These are phyloP conservation scores for Hemicentrotus pulcherrimus DNA, from an alignment of 35 echinoderm and acorn worm species.

Conservation along the genomic window DNA sequence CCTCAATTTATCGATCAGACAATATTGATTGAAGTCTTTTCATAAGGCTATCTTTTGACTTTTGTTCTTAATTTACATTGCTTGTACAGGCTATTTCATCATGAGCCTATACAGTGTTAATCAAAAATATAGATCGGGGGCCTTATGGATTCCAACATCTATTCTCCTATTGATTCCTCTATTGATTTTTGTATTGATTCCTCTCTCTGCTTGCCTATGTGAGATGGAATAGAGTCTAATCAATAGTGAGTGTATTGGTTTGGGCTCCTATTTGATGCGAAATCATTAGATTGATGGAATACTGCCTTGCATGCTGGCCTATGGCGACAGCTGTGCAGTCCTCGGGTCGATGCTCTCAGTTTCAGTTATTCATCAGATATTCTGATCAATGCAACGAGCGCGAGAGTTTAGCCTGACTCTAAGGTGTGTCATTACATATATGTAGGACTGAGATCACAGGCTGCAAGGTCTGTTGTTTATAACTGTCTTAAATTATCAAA, in stretches of 20 bases:
- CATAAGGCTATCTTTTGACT: neutral
- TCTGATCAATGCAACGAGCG: neutral
- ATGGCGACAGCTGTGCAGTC: neutral
- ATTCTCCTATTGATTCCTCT: neutral
- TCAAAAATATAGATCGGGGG: neutral
- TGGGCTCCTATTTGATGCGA: neutral
- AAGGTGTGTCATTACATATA: neutral
- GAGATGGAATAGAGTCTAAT: neutral
- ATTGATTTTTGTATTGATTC: constrained; percentile 3
- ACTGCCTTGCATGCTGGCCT: neutral
- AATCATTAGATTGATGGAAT: neutral
- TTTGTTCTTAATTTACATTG: neutral
- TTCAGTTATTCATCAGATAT: neutral
- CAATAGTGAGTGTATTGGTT: neutral
- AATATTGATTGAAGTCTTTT: neutral
- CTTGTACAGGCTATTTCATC: neutral
- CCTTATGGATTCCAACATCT: neutral
- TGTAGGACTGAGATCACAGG: neutral
- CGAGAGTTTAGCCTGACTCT: neutral
- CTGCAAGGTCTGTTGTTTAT: neutral
- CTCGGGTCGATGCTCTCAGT: neutral
- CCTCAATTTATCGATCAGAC: neutral
- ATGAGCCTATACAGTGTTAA: neutral
- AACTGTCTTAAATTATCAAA: too few species aligned
- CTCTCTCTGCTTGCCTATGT: neutral